phyloP scores from a whole-genome alignment of 2,888 invertebrate genomes.

The Eugnorisma glareosa region DNA sequence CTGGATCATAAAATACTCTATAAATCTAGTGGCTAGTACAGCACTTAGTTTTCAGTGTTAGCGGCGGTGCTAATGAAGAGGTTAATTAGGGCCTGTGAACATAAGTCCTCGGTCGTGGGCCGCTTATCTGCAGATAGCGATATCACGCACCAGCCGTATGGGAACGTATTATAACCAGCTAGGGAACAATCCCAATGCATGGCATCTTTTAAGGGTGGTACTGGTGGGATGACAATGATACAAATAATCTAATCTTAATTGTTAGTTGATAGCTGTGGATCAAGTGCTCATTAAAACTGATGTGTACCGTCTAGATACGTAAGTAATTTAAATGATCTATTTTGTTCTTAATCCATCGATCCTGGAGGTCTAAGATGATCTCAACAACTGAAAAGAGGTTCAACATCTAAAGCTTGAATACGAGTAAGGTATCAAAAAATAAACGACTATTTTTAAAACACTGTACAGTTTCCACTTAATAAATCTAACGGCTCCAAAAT shows the following conservation, averaged over 20 bases:
- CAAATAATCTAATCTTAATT: constrained; percentile 24
- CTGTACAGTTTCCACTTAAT: constrained; percentile 23
- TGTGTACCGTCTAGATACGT: not conserved
- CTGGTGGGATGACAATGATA: not conserved
- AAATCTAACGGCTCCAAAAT: constrained; percentile 48
- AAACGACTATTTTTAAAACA: constrained; percentile 10
- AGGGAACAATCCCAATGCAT: constrained; percentile 51
- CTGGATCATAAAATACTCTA: constrained; percentile 61
- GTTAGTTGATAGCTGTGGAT: not conserved
- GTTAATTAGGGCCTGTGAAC: constrained; percentile 76
- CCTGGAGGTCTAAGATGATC: not conserved
- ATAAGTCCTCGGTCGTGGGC: constrained; percentile 73
- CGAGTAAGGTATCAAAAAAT: not conserved
- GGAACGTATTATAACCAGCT: constrained; percentile 55
- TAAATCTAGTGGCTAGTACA: constrained; percentile 55
- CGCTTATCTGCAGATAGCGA: constrained; percentile 75
- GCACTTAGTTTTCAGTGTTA: constrained; percentile 61
- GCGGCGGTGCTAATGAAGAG: constrained; percentile 78
- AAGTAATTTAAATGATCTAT: not conserved
- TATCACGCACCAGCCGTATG: constrained; percentile 69
- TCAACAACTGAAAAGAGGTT: not conserved
- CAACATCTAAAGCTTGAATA: not conserved
- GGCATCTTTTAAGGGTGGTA: constrained; percentile 25
- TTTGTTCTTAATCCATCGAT: not conserved
- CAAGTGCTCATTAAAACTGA: constrained; percentile 1